Evolutionary conservation across 2,113 vertebrate genomes (phyloP), one percentile per base, ranked within the genome.

Genomic region (Isichthys henryi): DNA sequence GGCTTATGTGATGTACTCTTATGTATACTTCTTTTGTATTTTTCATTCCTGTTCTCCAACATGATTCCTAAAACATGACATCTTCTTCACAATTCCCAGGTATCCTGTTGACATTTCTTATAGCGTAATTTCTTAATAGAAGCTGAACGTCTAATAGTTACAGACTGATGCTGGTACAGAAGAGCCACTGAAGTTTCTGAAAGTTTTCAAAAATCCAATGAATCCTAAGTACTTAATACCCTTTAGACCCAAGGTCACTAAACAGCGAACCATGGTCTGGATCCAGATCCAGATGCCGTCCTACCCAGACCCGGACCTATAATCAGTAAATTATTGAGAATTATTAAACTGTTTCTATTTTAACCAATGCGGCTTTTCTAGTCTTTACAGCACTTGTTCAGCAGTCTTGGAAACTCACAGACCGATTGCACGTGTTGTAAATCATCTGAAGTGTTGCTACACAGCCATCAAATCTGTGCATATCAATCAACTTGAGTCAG

Each of bases 341-440:
- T 66, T 85, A 80, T 85, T 35, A 49, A 82, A 46, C 35, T 52
- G 53, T 46, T 89, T 89, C 80, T 89, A 50, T 85, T 86, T 86
- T 89, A 84, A 84, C 21, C 74, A 15, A 83, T 39, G 13, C 27
- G 50, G 5, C 84, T 53, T 87, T 87, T 77, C 27, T 70, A 50
- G 43, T n/a, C 23, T 74, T 90, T 70, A 70, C 58, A 4, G 31
- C 35, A 87, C 83, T 86, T n/a, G 53, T 89, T 87, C 66, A 74
- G 45, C 56, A 13, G 58, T 43, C 9, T 27, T 74, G 5, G 46
- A 90, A 50, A 70, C 62, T 8, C 87, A 66, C 39, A 88, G 56
- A 66, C 35, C 87, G 46, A 66, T 66, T n/a, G 39, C 43, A 46
- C 8, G 39, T 31, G 39, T 62, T 62, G 17, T 88, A 88, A 88